Evolutionary conservation across 2,797 vertebrate species (phyloP).

Genomic region (Rhinophrynus dorsalis): DNA sequence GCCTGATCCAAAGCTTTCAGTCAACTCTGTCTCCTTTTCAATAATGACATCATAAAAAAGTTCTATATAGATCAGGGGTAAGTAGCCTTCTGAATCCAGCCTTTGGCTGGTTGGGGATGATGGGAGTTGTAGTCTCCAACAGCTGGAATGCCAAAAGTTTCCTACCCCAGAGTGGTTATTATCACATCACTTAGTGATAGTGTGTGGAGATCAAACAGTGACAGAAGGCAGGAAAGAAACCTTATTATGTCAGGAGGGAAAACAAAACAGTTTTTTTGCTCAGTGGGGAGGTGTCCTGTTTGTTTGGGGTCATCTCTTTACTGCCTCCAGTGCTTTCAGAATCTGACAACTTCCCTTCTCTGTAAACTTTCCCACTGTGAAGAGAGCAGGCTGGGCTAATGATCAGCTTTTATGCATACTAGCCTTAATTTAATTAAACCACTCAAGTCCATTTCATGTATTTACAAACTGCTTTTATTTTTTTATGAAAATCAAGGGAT

Average conservation of each 20-base stretch:
- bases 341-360: constrained; percentile 4
- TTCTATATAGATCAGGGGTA: no score
- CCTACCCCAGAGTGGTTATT: not conserved
- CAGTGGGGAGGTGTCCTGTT: constrained; percentile 41
- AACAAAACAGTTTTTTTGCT: constrained; percentile 14
- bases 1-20: not conserved
- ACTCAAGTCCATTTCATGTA: not conserved
- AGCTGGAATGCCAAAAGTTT: no score
- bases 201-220: constrained; percentile 14
- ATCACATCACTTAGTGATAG: constrained; percentile 15
- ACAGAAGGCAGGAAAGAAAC: constrained; percentile 22
- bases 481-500: no score
- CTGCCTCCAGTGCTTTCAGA: constrained; percentile 13
- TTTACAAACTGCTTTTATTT: not conserved
- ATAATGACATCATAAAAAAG: not conserved
- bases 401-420: not conserved
- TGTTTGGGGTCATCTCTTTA: constrained; percentile 28
- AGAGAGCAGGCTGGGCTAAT: not conserved
- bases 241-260: constrained; percentile 25
- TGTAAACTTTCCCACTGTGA: not conserved
- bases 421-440: constrained; percentile 10
- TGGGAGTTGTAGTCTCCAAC: no score
- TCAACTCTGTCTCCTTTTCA: not conserved
- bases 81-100: no score
- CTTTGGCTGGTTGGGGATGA: no score